Conservation (phyloP, 2,113 vertebrate genomes). For the Indicator maculatus region DNA sequence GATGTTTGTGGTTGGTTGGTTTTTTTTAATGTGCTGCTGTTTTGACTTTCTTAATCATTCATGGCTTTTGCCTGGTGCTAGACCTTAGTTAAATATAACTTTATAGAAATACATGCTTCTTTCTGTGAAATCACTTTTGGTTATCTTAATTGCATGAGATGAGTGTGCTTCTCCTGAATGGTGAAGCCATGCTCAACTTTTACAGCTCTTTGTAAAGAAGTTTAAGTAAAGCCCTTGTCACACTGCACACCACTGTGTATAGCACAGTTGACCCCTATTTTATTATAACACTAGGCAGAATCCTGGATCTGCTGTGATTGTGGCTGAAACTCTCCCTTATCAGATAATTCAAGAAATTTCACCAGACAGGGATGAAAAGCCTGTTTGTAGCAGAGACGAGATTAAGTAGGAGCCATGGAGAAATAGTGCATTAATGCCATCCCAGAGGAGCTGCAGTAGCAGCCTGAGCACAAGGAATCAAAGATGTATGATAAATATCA, state of each 20-base stretch:
- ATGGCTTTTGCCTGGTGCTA: background rate
- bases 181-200: background rate
- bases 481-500: background rate
- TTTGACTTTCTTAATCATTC: background rate
- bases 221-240: background rate
- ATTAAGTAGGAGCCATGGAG: background rate
- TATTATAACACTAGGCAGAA: background rate
- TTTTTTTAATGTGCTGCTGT: slow-evolving; percentile 22
- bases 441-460: background rate
- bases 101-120: slow-evolving; percentile 24
- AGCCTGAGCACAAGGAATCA: background rate
- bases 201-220: background rate
- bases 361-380: background rate
- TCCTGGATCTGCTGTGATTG: background rate
- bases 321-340: background rate
- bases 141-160: background rate
- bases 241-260: background rate
- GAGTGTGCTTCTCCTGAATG: background rate
- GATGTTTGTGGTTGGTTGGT: background rate
- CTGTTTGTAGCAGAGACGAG: background rate
- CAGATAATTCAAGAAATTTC: slow-evolving; percentile 16
- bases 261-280: background rate
- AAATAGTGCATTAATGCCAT: background rate
- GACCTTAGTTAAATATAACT: slow-evolving; percentile 11
- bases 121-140: background rate